These are phyloP conservation scores for Brachionus calyciflorus DNA, from an alignment of 1,140 invertebrate species.

Conservation along the genomic window DNA sequence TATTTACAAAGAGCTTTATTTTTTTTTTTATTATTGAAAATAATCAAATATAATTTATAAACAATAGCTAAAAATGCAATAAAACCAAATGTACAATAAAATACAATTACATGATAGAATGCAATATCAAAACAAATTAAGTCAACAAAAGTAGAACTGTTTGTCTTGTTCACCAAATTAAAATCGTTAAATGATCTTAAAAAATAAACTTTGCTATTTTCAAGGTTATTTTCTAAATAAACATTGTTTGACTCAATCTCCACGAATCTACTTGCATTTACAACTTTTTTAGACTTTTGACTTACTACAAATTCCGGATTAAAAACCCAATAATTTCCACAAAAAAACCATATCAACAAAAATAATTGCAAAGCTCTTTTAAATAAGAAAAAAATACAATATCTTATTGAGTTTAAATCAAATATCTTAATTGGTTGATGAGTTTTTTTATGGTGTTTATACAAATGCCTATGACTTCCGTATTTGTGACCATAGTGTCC, in stretches of 20 bases:
- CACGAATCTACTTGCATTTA: no score
- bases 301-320: background rate
- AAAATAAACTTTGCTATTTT: background rate
- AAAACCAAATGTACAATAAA: constrained; percentile 30
- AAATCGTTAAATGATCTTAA: background rate
- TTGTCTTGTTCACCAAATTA: background rate
- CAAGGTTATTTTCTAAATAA: background rate
- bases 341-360: constrained; percentile 13
- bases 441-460: constrained; percentile 23
- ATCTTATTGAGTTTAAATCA: constrained; percentile 9
- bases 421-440: constrained; percentile 15
- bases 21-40: background rate
- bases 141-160: background rate
- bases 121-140: background rate
- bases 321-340: constrained; percentile 35
- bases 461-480: constrained; percentile 5
- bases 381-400: background rate
- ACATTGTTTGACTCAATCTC: no score
- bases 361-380: constrained; percentile 3
- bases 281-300: background rate
- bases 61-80: background rate
- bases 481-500: constrained; percentile 2
- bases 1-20: constrained; percentile 6
- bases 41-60: background rate
- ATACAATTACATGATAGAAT: constrained; percentile 10